Evolutionary conservation across 1,140 invertebrate genomes (phyloP), one percentile per base, ranked within the genome.

Genomic region (Apis laboriosa): DNA sequence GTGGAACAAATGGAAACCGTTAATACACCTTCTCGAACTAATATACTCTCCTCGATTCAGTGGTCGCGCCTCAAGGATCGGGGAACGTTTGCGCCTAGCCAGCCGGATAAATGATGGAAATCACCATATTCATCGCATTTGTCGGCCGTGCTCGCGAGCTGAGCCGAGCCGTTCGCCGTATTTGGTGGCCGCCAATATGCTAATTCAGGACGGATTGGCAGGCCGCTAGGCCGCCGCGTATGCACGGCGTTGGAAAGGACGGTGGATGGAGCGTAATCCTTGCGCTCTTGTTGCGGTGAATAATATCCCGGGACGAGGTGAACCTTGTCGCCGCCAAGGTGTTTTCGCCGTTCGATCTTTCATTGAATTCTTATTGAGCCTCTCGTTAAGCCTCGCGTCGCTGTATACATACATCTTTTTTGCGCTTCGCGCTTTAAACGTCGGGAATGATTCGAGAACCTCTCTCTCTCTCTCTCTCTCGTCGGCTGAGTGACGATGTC

Each of bases 41-140:
- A 43, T 43, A 43, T 43, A 43, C 34, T 34, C 11, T 51, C 11
- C 56, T 43, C 34, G 75, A 34, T 66, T 84, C 63, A 74, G 63
- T 79, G 83, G 51, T 88, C 78, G 73, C 86, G 70, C 70, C 77
- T 74, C 82, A 83, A 83, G 84, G 81, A 86, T 49, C 86, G 60
- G 34, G 74, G 80, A 75, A 75, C 86, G 87, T 84, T 88, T 86
- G 84, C 87, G 85, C 86, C 80, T 86, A 82, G 75, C 86, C 67
- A 87, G 80, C 73, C 82, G 86, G 89, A 91, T 90, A 90, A 91
- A 90, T 90, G 89, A 93, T 90, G 89, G 79, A 83, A 92, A 93
- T 93, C 89, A 91, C 90, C 92, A 92, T 93, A 93, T 92, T 91
- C 89, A 92, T 92, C 91, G 90, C 88, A 90, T 91, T 89, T 88